Evolutionary conservation across 2,888 invertebrate species (phyloP).

Genomic region (Ormyrus thymus): DNA sequence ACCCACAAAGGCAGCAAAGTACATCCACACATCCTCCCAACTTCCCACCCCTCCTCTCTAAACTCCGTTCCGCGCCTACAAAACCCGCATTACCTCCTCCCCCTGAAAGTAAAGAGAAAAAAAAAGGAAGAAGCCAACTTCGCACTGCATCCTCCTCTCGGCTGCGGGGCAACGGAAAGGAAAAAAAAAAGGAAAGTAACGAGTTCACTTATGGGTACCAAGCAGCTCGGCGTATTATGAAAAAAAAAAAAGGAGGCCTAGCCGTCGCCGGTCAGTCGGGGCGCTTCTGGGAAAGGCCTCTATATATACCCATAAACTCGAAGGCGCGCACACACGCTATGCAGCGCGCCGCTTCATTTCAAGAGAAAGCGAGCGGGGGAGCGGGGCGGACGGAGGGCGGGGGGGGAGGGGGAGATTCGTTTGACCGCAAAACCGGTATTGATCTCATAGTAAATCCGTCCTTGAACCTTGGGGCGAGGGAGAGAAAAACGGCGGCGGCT

Average conservation of each 20-base stretch:
- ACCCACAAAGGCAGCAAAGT: slow-evolving; percentile 2
- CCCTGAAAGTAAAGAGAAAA: neutral
- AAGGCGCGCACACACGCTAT: neutral
- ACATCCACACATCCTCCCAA: neutral
- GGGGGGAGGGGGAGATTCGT: slow-evolving; percentile 16
- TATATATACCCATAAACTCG: slow-evolving; percentile 5
- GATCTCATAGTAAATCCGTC: slow-evolving; percentile 53
- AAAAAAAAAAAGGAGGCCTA: slow-evolving; percentile 29
- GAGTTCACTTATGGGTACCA: too few relatives aligned
- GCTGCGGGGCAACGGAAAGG: neutral
- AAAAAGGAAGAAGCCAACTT: neutral
- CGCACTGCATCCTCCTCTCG: neutral
- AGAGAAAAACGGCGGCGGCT: slow-evolving; percentile 23
- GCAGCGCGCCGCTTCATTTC: slow-evolving; percentile 18
- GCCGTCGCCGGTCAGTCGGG: slow-evolving; percentile 16
- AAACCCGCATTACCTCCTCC: slow-evolving; percentile 4
- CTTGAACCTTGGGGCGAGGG: slow-evolving; percentile 47
- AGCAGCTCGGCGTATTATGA: too few relatives aligned
- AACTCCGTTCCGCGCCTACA: neutral
- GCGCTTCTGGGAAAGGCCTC: slow-evolving; percentile 21
- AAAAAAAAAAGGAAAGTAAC: neutral
- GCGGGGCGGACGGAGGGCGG: too few relatives aligned
- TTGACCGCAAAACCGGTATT: slow-evolving; percentile 50
- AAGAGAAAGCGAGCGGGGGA: too few relatives aligned
- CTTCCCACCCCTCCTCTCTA: too few relatives aligned